Conservation (phyloP, 2,888 invertebrate species). For the Tenthredo mesomela region DNA sequence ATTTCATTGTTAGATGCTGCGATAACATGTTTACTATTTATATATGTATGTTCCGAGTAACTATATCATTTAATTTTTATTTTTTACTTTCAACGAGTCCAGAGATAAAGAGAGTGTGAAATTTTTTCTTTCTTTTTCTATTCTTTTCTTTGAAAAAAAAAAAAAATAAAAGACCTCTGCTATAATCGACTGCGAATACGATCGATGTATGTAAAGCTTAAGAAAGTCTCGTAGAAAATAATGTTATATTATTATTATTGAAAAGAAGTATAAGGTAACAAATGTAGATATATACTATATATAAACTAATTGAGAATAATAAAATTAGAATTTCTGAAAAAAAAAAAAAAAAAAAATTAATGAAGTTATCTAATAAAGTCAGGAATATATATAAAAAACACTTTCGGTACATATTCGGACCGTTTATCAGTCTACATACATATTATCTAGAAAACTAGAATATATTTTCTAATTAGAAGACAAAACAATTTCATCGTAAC, state of each 20-base stretch:
- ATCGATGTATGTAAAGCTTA: background rate
- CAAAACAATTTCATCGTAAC: background rate
- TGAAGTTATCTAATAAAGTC: background rate
- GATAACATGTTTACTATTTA: background rate
- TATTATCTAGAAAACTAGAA: background rate
- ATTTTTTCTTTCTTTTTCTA: background rate
- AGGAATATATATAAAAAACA: background rate
- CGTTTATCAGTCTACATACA: background rate
- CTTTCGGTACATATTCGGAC: background rate
- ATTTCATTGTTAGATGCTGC: background rate
- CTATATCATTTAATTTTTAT: background rate
- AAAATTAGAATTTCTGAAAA: background rate
- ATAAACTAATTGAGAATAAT: background rate
- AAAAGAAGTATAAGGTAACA: background rate
- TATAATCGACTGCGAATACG: background rate
- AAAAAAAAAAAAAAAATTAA: background rate
- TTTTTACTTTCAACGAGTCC: slow-evolving; percentile 39
- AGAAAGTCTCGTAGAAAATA: background rate
- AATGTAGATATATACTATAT: background rate
- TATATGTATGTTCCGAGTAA: background rate
- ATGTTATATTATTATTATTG: background rate
- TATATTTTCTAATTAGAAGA: background rate
- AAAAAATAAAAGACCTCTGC: background rate
- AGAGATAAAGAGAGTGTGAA: background rate
- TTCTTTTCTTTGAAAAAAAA: background rate